phyloP scores from a whole-genome alignment of 1,140 invertebrate genomes.

The Pristionchus pacificus region DNA sequence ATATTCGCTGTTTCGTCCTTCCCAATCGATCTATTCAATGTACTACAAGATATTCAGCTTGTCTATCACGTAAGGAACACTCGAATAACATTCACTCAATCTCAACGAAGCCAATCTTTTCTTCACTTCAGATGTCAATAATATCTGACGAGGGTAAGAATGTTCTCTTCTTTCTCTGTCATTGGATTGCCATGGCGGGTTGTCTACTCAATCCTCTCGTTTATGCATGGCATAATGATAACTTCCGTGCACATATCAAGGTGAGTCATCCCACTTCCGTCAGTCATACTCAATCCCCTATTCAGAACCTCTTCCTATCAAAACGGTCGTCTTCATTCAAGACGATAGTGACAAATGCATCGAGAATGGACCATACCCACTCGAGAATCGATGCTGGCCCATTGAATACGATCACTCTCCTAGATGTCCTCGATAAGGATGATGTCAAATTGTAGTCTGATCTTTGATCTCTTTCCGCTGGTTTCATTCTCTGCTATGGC shows the following conservation, averaged over 20 bases:
- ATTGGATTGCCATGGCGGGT: constrained; percentile 38
- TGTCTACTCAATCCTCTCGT: constrained; percentile 36
- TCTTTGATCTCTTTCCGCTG: too few relatives aligned
- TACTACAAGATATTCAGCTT: constrained; percentile 30
- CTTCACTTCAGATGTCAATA: constrained; percentile 5
- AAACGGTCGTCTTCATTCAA: too few relatives aligned
- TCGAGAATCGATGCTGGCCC: too few relatives aligned
- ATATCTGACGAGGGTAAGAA: constrained; percentile 13
- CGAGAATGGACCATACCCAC: too few relatives aligned
- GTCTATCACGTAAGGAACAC: constrained; percentile 10
- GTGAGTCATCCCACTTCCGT: constrained; percentile 6
- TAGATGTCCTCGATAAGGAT: too few relatives aligned
- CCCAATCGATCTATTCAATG: constrained; percentile 37
- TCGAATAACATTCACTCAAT: neutral
- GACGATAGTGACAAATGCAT: too few relatives aligned
- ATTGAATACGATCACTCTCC: too few relatives aligned
- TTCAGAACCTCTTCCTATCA: too few relatives aligned
- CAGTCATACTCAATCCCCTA: too few relatives aligned
- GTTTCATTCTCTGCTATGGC: too few relatives aligned
- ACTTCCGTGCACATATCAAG: constrained; percentile 34
- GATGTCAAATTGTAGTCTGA: too few relatives aligned
- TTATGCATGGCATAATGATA: constrained; percentile 38
- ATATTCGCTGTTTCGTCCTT: constrained; percentile 37
- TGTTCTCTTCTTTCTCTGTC: constrained; percentile 30
- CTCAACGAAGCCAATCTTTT: neutral